Evolutionary conservation across 2,797 vertebrate genomes (phyloP).

Genomic region (Gymnocypris eckloni): DNA sequence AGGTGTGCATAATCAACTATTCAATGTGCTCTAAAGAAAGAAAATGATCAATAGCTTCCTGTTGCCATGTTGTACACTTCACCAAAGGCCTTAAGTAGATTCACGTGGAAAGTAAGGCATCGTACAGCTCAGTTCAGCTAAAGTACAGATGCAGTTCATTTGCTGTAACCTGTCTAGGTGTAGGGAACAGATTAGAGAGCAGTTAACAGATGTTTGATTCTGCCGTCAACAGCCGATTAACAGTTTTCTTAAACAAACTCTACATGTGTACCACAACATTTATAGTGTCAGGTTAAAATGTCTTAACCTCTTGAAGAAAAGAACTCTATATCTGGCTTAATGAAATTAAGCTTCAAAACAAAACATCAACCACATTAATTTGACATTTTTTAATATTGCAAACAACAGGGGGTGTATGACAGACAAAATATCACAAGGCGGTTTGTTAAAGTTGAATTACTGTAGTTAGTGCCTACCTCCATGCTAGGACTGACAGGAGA

Average conservation of each 20-base stretch:
- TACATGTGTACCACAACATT: conserved; percentile 63
- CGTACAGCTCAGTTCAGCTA: conserved; percentile 12
- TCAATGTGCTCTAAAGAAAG: conserved; percentile 60
- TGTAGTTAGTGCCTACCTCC: conserved; percentile 84
- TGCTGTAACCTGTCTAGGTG: conserved; percentile 54
- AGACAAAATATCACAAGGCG: conserved; percentile 5
- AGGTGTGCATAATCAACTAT: conserved; percentile 64
- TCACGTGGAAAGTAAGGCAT: conserved; percentile 24
- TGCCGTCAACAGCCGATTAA: conserved; percentile 61
- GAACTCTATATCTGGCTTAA: conserved; percentile 21
- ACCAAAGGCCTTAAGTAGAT: conserved; percentile 33
- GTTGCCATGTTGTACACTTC: conserved; percentile 47
- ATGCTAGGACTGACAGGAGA: conserved; percentile 89
- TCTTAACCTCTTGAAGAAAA: conserved; percentile 50
- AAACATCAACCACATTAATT: not conserved
- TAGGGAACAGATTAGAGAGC: conserved; percentile 53
- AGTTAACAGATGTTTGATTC: conserved; percentile 60
- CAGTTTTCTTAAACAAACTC: conserved; percentile 65
- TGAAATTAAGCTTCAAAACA: conserved; percentile 4
- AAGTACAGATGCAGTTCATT: conserved; percentile 26
- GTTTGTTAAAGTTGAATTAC: conserved; percentile 7
- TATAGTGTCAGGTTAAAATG: conserved; percentile 58
- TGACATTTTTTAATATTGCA: not conserved
- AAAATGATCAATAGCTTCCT: conserved; percentile 56
- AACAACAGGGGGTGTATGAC: conserved; percentile 3